phyloP scores from a whole-genome alignment of 2,797 vertebrate genomes.

The Rallus crepitans region DNA sequence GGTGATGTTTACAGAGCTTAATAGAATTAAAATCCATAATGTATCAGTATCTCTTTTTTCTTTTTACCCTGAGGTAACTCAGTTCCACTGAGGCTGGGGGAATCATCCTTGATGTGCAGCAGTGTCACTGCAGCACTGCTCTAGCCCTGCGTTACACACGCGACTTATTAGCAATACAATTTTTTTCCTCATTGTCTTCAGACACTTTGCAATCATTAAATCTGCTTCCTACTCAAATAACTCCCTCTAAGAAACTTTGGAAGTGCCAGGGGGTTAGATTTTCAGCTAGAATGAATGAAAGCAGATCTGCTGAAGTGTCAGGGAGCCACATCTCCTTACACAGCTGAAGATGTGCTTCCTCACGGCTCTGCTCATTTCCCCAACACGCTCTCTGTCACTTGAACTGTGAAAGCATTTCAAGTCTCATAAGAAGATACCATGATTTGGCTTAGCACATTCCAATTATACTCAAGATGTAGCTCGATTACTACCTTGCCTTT shows the following conservation, averaged over 20 bases:
- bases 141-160: not conserved
- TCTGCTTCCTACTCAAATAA: not conserved
- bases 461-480: not conserved
- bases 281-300: not conserved
- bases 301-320: not conserved
- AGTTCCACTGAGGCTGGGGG: not conserved
- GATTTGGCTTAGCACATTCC: not conserved
- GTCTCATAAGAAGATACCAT: not conserved
- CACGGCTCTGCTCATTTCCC: not conserved
- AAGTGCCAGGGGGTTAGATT: not conserved
- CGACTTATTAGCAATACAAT: not conserved
- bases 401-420: not conserved
- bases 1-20: constrained; percentile 27
- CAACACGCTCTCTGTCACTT: accelerated
- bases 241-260: not conserved
- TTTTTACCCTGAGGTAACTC: not conserved
- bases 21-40: constrained; percentile 21
- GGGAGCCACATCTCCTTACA: not conserved
- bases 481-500: not conserved
- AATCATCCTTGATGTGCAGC: constrained; percentile 1
- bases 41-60: constrained; percentile 16
- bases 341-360: not conserved
- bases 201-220: constrained; percentile 9
- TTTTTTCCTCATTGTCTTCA: not conserved
- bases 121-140: not conserved